Conservation (phyloP, 2,113 vertebrate genomes). For the Corythornis vintsioides region DNA sequence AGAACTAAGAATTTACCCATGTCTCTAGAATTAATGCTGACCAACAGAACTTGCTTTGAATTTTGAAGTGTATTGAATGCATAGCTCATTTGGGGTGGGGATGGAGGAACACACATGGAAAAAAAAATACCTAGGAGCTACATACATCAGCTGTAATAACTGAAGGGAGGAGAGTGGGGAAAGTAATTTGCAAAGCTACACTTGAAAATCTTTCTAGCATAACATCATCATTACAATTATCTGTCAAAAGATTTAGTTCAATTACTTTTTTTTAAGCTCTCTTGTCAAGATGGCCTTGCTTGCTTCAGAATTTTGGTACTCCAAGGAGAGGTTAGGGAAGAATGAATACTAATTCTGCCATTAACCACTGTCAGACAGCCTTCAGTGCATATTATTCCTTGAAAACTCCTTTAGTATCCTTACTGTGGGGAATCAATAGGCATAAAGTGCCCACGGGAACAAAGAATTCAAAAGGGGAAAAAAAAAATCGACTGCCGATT, state of each 20-base stretch:
- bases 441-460: not conserved
- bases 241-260: slow-evolving; percentile 75
- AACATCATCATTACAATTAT: slow-evolving; percentile 74
- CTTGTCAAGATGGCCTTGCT: slow-evolving; percentile 66
- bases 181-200: slow-evolving; percentile 69
- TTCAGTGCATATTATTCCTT: not conserved
- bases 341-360: slow-evolving; percentile 60
- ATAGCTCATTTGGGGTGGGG: not conserved
- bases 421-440: slow-evolving; percentile 26
- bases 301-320: slow-evolving; percentile 54
- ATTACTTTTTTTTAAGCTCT: slow-evolving; percentile 56
- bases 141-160: slow-evolving; percentile 23
- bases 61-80: slow-evolving; percentile 32
- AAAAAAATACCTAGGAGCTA: not conserved
- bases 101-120: not conserved
- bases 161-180: slow-evolving; percentile 35
- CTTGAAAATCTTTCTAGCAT: slow-evolving; percentile 70
- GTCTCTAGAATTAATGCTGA: not conserved
- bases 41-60: slow-evolving; percentile 19
- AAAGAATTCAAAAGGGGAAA: not conserved
- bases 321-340: slow-evolving; percentile 48
- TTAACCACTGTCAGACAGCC: slow-evolving; percentile 38
- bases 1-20: not conserved
- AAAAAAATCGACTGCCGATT: not conserved
- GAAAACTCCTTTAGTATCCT: not conserved